Evolutionary conservation across 2,113 vertebrate species (phyloP).

Genomic region (Montifringilla adamsi): DNA sequence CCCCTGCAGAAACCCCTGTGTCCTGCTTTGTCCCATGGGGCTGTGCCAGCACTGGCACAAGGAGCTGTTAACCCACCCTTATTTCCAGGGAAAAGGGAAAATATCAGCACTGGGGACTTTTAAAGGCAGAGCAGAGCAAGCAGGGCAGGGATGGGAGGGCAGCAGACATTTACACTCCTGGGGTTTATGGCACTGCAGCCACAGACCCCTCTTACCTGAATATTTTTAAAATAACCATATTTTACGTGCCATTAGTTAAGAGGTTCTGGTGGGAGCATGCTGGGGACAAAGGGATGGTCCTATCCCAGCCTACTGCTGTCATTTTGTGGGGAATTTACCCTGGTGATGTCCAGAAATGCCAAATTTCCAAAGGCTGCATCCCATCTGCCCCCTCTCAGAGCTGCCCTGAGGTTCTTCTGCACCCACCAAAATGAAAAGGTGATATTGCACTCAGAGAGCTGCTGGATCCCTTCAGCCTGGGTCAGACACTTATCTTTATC

Average conservation of each 20-base stretch:
- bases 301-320: not conserved
- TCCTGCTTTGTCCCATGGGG: not conserved
- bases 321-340: not conserved
- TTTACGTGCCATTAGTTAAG: not conserved
- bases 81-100: not conserved
- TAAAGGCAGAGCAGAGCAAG: not conserved
- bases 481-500: not conserved
- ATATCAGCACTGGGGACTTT: not conserved
- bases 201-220: not conserved
- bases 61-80: not conserved
- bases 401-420: fast-evolving
- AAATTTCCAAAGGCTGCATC: not conserved
- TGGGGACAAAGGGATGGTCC: not conserved
- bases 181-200: not conserved
- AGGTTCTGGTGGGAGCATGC: not conserved
- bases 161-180: not conserved
- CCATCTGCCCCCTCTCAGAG: not conserved
- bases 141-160: not conserved
- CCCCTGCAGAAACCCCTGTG: not conserved
- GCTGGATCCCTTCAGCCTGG: not conserved
- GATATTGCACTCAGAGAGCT: not conserved
- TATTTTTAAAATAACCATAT: not conserved
- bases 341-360: not conserved
- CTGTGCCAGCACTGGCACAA: fast-evolving
- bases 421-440: fast-evolving